Evolutionary conservation across 2,797 vertebrate species (phyloP).

Genomic region (Liasis olivaceus): DNA sequence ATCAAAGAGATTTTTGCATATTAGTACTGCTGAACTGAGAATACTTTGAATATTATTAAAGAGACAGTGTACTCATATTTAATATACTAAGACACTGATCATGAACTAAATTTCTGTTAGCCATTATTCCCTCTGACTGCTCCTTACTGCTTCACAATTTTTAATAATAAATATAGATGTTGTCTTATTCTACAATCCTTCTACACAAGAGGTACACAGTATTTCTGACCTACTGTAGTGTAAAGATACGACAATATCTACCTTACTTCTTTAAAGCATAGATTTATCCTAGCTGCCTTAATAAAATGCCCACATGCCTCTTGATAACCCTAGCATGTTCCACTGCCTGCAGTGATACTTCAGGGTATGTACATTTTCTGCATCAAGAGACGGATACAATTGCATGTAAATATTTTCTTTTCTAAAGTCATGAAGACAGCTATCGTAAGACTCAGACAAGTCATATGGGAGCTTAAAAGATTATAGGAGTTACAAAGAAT

Average conservation of each 20-base stretch:
- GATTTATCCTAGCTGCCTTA: conserved; percentile 76
- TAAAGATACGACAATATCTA: conserved; percentile 51
- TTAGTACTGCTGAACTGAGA: neutral
- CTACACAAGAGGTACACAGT: conserved; percentile 1
- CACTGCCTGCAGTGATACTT: conserved; percentile 77
- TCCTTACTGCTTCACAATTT: conserved; percentile 6
- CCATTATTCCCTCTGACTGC: conserved; percentile 12
- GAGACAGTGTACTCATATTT: conserved; percentile 30
- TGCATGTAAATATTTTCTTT: conserved; percentile 55
- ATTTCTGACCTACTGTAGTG: conserved; percentile 43
- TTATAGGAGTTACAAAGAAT: neutral
- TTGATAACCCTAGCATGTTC: conserved; percentile 61
- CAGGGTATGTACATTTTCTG: conserved; percentile 41
- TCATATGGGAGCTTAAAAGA: conserved; percentile 66
- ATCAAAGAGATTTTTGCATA: neutral
- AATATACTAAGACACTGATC: conserved; percentile 42
- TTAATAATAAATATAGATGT: neutral
- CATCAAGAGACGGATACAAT: conserved; percentile 72
- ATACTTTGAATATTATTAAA: conserved; percentile 29
- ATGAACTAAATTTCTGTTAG: conserved; percentile 43
- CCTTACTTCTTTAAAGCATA: conserved; percentile 44
- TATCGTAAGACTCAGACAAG: conserved; percentile 28
- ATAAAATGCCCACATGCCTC: conserved; percentile 71
- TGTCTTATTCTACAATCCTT: conserved; percentile 21
- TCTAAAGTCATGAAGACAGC: conserved; percentile 56